These are phyloP conservation scores for Chrysaora quinquecirrha DNA, from an alignment of 30 jellyfish, hydroid and myxozoan species.

Conservation along the genomic window DNA sequence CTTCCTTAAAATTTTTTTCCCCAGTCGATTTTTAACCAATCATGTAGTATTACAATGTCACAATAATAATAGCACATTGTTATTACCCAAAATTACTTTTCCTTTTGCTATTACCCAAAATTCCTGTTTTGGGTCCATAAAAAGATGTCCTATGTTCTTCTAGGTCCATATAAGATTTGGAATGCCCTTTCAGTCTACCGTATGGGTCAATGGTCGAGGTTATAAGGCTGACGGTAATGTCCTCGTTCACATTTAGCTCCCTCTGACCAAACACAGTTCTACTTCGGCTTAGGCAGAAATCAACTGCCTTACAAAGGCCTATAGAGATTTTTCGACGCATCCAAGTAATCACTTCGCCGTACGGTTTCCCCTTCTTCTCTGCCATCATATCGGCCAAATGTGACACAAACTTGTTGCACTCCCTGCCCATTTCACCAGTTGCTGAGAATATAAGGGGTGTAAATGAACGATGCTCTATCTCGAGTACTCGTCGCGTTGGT, in stretches of 20 bases:
- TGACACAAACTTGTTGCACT: not conserved
- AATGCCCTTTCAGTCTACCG: too few relatives aligned
- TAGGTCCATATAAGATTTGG: too few relatives aligned
- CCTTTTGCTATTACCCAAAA: too few relatives aligned
- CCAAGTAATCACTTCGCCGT: conserved; percentile 1
- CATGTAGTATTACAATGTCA: too few relatives aligned
- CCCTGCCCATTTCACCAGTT: conserved; percentile 15
- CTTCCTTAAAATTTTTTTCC: too few relatives aligned
- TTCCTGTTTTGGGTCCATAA: too few relatives aligned
- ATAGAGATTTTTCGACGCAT: conserved; percentile 1
- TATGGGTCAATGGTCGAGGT: conserved; percentile 7
- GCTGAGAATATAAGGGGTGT: not conserved
- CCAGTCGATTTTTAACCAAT: too few relatives aligned
- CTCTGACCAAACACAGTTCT: conserved; percentile 9
- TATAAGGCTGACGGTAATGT: not conserved
- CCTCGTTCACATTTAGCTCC: conserved; percentile 1
- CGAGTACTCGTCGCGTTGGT: conserved; percentile 13
- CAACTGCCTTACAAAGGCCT: not conserved
- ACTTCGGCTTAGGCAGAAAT: not conserved
- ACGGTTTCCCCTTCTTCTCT: not conserved
- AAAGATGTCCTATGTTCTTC: too few relatives aligned
- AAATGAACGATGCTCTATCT: not conserved
- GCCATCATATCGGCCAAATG: conserved; percentile 2
- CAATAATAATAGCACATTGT: too few relatives aligned
- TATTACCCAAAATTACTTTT: too few relatives aligned